Base-by-base conservation (phyloP, 2,888 invertebrate species). In the Dryocosmus kuriphilus region DNA sequence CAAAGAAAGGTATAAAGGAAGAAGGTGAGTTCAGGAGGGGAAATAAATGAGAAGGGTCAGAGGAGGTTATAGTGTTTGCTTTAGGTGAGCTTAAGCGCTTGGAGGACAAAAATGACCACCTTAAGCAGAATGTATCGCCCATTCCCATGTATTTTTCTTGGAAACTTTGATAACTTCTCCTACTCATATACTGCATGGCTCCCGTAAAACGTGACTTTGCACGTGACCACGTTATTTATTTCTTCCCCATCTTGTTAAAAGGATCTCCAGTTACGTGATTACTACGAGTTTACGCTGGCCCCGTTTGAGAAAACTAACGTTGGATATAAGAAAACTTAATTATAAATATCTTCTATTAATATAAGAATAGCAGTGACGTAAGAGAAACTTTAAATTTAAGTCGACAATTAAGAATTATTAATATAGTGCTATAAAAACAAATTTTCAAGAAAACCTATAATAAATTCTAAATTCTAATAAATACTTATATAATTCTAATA, bases 141-240 rank as follows among this genome's bases (percentile, higher is more conserved):
- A 67, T 67, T 46, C 67, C 67, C 46, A 67, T 67, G 46, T 67
- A 51, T 41, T 51, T 67, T 67, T 67, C 67, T 67, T n/a, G 46
- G 46, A 67, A 41, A 67, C 41, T 67, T 46, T 67, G 41, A 65
- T 65, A 67, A 67, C 67, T 67, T 67, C 27, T 27, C 46, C 67
- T 67, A 67, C 30, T 67, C 46, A 9, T 67, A 67, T 46, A 24
- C 65, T 46, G 27, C 67, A 41, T 67, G 11, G 55, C 41, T 46
- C 41, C 24, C 67, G 27, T 67, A 67, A 67, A 67, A 67, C 67
- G 41, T 30, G 46, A 51, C 46, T 41, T 67, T 46, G 30, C 30
- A 51, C 46, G 46, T 51, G 46, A 46, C 46, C 46, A 30, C 30
- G 24, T 46, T 19, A 67, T 67, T 67, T 67, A 46, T 51, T 67